phyloP scores from a whole-genome alignment of 2,888 invertebrate genomes.

The Tiphia femorata region DNA sequence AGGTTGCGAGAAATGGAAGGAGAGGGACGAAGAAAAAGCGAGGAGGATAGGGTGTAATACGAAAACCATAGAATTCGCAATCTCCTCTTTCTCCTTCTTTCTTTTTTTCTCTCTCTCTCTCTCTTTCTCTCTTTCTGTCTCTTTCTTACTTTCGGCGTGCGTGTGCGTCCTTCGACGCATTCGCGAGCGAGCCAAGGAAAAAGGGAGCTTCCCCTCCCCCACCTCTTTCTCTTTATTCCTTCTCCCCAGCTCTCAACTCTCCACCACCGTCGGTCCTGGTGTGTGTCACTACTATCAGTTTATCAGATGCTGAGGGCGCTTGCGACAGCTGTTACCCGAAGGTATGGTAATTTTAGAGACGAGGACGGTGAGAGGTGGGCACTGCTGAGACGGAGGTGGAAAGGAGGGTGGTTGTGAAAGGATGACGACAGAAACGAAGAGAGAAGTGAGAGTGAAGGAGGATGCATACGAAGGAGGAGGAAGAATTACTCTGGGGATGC shows the following conservation, averaged over 20 bases:
- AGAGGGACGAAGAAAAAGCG: neutral
- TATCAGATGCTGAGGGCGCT: constrained; percentile 58
- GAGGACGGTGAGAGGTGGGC: constrained; percentile 11
- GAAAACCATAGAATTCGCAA: constrained; percentile 54
- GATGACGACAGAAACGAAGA: constrained; percentile 2
- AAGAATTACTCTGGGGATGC: no score
- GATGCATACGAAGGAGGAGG: constrained; percentile 4
- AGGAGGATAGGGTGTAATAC: constrained; percentile 37
- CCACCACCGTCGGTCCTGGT: constrained; percentile 19
- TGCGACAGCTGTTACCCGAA: constrained; percentile 62
- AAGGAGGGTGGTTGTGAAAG: constrained; percentile 10
- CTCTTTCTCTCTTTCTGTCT: constrained; percentile 12
- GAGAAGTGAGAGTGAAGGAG: constrained; percentile 12
- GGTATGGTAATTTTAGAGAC: constrained; percentile 63
- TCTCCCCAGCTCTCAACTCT: no score
- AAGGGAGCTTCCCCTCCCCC: neutral
- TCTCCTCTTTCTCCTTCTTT: no score
- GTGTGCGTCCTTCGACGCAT: constrained; percentile 24
- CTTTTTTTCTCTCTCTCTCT: neutral
- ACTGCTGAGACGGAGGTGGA: constrained; percentile 1
- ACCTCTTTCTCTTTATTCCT: neutral
- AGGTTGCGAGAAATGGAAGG: neutral
- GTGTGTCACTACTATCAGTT: constrained; percentile 64
- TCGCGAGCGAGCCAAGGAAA: constrained; percentile 9
- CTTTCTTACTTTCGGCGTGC: constrained; percentile 27